phyloP scores from a whole-genome alignment of 2,113 vertebrate species.

The Neogobius melanostomus region DNA sequence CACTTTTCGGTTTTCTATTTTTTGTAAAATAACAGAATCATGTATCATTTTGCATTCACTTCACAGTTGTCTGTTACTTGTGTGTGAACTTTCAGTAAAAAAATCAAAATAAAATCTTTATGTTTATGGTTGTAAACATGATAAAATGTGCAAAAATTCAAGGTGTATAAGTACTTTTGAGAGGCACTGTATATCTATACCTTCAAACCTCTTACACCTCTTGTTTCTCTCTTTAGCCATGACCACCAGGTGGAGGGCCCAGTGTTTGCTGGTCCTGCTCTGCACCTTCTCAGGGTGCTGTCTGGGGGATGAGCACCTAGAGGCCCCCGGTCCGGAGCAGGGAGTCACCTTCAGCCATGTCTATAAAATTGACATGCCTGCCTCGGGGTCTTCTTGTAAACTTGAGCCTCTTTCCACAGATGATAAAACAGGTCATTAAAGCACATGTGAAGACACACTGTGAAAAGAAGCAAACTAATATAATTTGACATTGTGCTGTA shows the following conservation, averaged over 20 bases:
- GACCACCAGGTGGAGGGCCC: conserved; percentile 52
- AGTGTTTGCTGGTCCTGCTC: conserved; percentile 62
- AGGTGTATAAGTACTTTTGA: no score
- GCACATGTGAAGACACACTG: background rate
- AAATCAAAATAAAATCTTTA: no score
- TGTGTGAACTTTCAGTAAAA: no score
- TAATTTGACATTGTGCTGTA: background rate
- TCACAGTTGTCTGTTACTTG: no score
- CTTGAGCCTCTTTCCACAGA: conserved; percentile 66
- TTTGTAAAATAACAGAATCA: no score
- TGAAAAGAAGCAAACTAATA: background rate
- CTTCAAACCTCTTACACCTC: background rate
- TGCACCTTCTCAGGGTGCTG: conserved; percentile 46
- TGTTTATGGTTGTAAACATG: no score
- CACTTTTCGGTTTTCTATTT: no score
- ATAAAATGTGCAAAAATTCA: no score
- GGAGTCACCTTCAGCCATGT: conserved; percentile 85
- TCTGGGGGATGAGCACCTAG: conserved; percentile 44
- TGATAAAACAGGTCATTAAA: conserved; percentile 59
- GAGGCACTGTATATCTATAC: background rate
- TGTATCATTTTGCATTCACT: no score
- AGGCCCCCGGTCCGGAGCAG: conserved; percentile 46
- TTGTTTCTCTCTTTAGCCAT: conserved; percentile 56
- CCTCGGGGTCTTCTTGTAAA: conserved; percentile 73
- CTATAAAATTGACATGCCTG: conserved; percentile 82